Percentiles rank a stretch among this genome's conserved stretches.
Conservation (phyloP, 2,797 vertebrate genomes). For the Ctenopoma multispine region DNA sequence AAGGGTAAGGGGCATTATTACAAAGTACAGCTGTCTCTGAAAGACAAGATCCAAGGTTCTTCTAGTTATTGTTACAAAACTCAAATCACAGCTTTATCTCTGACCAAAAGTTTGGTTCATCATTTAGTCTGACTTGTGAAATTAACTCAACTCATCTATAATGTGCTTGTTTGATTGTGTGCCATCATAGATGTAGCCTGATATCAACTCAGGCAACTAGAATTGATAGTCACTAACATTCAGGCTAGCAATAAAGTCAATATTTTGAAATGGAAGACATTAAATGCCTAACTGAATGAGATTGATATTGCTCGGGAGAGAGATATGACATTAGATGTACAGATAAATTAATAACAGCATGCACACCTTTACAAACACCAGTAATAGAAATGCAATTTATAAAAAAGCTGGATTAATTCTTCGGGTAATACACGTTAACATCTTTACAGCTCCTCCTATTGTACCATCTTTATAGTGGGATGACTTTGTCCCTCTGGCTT, state of each 20-base stretch:
- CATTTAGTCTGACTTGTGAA: conserved; percentile 15
- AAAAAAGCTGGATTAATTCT: conserved; percentile 60
- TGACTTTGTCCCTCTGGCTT: conserved; percentile 35
- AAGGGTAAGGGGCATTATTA: conserved; percentile 4
- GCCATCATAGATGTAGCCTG: conserved; percentile 47
- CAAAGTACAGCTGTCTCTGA: conserved; percentile 17
- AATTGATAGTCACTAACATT: conserved; percentile 18
- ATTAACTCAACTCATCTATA: conserved; percentile 26
- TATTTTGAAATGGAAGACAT: conserved; percentile 74
- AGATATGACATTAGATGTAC: conserved; percentile 49
- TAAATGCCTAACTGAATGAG: conserved; percentile 51
- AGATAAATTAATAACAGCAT: conserved; percentile 66
- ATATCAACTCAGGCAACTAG: conserved; percentile 30
- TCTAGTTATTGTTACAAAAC: conserved; percentile 17
- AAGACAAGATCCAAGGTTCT: conserved; percentile 19
- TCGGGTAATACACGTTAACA: conserved; percentile 43
- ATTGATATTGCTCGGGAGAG: conserved; percentile 54
- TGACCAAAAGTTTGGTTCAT: conserved; percentile 18
- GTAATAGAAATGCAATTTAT: conserved; percentile 57
- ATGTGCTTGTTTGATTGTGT: conserved; percentile 62
- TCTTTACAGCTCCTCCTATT: conserved; percentile 42
- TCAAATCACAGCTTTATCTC: conserved; percentile 20
- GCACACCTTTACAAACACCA: conserved; percentile 74
- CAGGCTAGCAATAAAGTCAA: conserved; percentile 48
- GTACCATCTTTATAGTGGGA: conserved; percentile 50